Base-by-base conservation (phyloP, 2,113 vertebrate genomes). In the Chaetodon auriga region DNA sequence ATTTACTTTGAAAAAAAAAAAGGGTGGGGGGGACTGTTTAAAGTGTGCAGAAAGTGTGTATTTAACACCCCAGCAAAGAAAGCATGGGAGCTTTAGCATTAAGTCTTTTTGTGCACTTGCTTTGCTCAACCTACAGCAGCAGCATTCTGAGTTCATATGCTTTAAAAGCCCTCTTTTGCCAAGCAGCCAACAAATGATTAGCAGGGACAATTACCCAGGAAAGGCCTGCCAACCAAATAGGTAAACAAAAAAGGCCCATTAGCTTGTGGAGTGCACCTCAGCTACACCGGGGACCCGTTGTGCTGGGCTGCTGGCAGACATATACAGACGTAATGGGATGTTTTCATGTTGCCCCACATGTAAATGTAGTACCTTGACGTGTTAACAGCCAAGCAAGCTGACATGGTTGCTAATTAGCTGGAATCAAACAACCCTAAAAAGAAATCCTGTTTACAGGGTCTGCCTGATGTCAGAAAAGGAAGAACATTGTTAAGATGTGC, bases 191-290 rank as follows among this genome's bases (percentile, higher is more conserved):
- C 72, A 87, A 78, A 84, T 71, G 83, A 91, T 89, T 91, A 93
- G 87, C 74, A 68, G 75, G 75, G 68, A 93, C 82, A 92, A 93
- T 94, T 93, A 93, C 62, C 73, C 75, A 83, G 81, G 57, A 89
- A 87, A 80, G 55, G 81, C 83, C 79, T 80, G 85, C 86, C 89
- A 91, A 82, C 79, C 61, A 86, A 89, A 90, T 54, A 84, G 72
- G 82, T 83, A 89, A 91, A 88, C 90, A 87, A 83, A 91, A 87
- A 90, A 80, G 80, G 62, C 78, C 89, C 89, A 91, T 92, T 90
- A 90, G 89, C 84, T 87, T 78, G 85, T 80, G 68, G 61, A 91
- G 83, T 65, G 69, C 84, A 87, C 75, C 81, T 64, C 74, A 19
- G 69, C 73, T 82, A 63, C 84, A 81, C 62, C 49, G 69, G 88